These are phyloP conservation scores for Balaeniceps rex DNA, from an alignment of 2,113 vertebrate species.

Conservation along the genomic window DNA sequence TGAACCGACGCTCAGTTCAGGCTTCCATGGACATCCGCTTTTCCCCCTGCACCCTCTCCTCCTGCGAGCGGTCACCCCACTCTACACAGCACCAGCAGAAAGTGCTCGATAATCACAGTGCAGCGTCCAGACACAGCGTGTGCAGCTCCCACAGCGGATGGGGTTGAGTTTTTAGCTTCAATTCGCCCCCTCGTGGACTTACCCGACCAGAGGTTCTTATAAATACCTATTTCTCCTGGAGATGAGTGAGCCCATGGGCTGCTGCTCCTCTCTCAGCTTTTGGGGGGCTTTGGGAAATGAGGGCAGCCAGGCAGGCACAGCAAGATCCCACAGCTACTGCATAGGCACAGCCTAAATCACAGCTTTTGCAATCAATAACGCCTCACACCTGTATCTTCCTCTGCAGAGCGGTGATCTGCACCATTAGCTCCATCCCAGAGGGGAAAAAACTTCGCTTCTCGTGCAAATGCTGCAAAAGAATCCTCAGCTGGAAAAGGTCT, in stretches of 20 bases:
- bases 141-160: not conserved
- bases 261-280: not conserved
- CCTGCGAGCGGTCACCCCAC: not conserved
- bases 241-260: not conserved
- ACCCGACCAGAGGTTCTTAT: not conserved
- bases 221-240: not conserved
- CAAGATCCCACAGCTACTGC: not conserved
- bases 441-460: not conserved
- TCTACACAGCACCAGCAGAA: not conserved
- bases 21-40: fast-evolving
- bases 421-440: not conserved
- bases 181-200: not conserved
- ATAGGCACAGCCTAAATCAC: not conserved
- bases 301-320: not conserved
- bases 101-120: no score
- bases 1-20: not conserved
- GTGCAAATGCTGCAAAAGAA: not conserved
- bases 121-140: fast-evolving
- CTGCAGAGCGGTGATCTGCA: not conserved
- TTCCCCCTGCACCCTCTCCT: not conserved
- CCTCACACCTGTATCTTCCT: not conserved
- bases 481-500: not conserved
- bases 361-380: not conserved
- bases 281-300: not conserved
- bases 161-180: not conserved